Conservation (phyloP, 2,888 invertebrate genomes). For the Caradrina clavipalpis region DNA sequence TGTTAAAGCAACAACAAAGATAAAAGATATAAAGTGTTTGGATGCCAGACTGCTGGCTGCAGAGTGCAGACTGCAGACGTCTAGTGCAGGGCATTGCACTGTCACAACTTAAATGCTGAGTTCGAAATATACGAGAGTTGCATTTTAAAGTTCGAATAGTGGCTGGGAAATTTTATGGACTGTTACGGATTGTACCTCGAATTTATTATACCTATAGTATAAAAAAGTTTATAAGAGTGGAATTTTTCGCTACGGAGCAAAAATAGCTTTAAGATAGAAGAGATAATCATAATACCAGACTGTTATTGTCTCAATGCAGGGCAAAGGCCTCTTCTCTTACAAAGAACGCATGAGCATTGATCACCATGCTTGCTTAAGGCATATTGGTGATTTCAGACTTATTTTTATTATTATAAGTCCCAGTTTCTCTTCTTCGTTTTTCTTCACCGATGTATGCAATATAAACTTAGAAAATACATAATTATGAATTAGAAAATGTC, state of each 20-base stretch:
- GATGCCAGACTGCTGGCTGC: conserved; percentile 13
- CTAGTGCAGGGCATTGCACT: conserved; percentile 57
- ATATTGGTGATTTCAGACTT: too few relatives aligned
- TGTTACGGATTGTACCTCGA: conserved; percentile 6
- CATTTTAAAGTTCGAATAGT: conserved; percentile 36
- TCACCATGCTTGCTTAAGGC: too few relatives aligned
- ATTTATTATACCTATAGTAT: background rate
- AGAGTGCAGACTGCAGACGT: conserved; percentile 35
- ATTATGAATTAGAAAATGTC: too few relatives aligned
- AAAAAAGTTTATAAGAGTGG: background rate
- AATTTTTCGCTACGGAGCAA: background rate
- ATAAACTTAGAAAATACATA: too few relatives aligned
- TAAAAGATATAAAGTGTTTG: background rate
- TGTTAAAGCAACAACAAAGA: background rate
- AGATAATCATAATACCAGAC: too few relatives aligned
- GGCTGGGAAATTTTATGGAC: background rate
- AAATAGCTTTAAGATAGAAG: too few relatives aligned
- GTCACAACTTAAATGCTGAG: conserved; percentile 32
- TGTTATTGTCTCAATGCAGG: too few relatives aligned
- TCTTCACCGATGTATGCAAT: too few relatives aligned
- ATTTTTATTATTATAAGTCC: too few relatives aligned
- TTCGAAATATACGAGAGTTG: conserved; percentile 36
- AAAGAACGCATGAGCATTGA: too few relatives aligned
- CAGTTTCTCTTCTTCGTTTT: too few relatives aligned
- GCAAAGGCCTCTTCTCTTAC: too few relatives aligned